phyloP scores from a whole-genome alignment of 2,797 vertebrate genomes.

The Todus mexicanus region DNA sequence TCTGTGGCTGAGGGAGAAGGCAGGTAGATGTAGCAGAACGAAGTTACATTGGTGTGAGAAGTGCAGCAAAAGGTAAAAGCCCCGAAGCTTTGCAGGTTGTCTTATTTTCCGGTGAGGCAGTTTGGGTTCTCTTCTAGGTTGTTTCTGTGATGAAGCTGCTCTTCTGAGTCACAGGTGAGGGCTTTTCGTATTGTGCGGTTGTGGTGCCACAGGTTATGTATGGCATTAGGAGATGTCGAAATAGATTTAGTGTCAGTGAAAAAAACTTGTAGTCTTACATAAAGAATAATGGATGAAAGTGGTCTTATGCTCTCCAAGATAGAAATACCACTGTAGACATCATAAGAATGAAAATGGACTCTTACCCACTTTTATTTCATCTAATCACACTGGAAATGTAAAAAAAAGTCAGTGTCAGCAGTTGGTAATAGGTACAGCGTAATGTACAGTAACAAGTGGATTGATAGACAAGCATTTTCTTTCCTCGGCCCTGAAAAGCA shows the following conservation, averaged over 20 bases:
- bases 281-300: not conserved
- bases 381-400: constrained; percentile 1
- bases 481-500: constrained; percentile 22
- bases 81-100: not conserved
- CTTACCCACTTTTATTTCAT: not conserved
- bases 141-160: not conserved
- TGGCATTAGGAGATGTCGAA: not conserved
- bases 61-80: not conserved
- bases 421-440: constrained; percentile 11
- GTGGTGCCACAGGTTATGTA: not conserved
- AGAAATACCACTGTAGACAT: not conserved
- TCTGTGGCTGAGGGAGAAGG: not conserved
- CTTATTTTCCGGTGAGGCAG: not conserved
- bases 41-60: not conserved
- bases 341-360: not conserved
- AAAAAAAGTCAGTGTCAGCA: constrained; percentile 21
- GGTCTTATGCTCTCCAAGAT: not conserved
- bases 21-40: too few relatives aligned
- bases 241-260: not conserved
- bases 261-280: not conserved
- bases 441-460: constrained; percentile 35
- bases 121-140: not conserved
- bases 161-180: not conserved
- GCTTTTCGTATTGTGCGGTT: not conserved
- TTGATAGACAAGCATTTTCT: constrained; percentile 36